Conservation (phyloP, 2,888 invertebrate genomes). For the Limnephilus rhombicus region DNA sequence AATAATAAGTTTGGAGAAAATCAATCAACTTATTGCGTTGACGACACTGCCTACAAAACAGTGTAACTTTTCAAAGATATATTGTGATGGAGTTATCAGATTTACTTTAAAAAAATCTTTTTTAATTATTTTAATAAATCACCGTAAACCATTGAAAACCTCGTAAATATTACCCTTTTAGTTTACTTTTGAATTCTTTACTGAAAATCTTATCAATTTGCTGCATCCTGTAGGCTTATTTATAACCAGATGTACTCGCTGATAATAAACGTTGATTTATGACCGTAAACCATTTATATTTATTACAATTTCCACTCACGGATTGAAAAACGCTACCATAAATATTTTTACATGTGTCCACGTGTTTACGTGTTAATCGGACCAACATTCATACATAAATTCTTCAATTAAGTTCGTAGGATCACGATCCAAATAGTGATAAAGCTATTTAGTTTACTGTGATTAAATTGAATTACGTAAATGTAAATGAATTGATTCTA, state of each 20-base stretch:
- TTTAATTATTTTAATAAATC: too few species aligned
- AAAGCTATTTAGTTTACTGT: too few species aligned
- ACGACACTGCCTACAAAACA: too few species aligned
- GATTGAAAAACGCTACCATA: background rate
- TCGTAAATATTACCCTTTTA: background rate
- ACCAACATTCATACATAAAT: background rate
- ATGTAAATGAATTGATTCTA: too few species aligned
- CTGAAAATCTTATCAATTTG: background rate
- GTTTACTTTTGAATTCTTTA: background rate
- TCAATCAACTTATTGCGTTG: too few species aligned
- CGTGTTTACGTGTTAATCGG: background rate
- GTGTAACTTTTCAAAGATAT: too few species aligned
- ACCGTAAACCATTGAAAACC: too few species aligned
- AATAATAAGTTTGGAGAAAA: too few species aligned
- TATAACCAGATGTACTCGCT: background rate
- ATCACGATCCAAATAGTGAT: too few species aligned
- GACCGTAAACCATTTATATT: background rate
- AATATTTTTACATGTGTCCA: background rate
- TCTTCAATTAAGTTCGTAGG: background rate
- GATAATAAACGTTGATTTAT: background rate
- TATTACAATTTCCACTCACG: background rate
- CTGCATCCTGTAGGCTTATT: background rate
- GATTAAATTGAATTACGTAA: too few species aligned
- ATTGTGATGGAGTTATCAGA: background rate
- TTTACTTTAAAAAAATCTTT: background rate